Base-by-base conservation (phyloP, 2,888 invertebrate genomes). In the Phymatocera aterrima region DNA sequence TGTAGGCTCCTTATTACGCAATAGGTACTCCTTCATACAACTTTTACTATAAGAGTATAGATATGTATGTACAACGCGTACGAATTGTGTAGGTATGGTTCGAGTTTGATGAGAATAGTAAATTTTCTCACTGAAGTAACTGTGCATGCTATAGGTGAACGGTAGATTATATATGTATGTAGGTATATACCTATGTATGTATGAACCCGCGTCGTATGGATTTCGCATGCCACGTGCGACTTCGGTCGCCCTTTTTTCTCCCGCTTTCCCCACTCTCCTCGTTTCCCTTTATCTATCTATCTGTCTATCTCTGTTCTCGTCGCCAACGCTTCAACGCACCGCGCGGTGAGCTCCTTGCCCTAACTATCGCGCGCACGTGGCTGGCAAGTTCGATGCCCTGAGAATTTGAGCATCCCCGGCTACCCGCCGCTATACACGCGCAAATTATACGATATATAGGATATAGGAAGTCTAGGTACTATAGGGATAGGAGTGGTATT, bases 341-440 rank as follows among this genome's bases (percentile, higher is more conserved):
- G 12, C 46, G 28, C 24, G 28, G 43, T 46, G 46, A 6, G 34
- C 37, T 64, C 61, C 37, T 64, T 37, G 61, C 61, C 43, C 75
- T 57, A 28, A 15, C 57, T 75, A 18, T 75, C 57, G 72, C 75
- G 43, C 57, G 75, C 75, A 75, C 75, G 75, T 75, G 75, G 75
- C 57, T 75, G 15, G 15, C 72, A 75, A 60, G 75, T 75, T 75
- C 75, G 75, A 75, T 75, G 75, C 75, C 75, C 75, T 60, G 31
- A 48, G 28, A 48, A 12, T 24, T 24, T 51, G 18, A 31, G 72
- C 24, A 8, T 51, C 54, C 54, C 12, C 51, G n/a, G n/a, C n/a
- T n/a, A n/a, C 28, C 12, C 40, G 46, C n/a, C n/a, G n/a, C n/a
- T n/a, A n/a, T n/a, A n/a, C n/a, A n/a, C n/a, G n/a, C n/a, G n/a